Evolutionary conservation across 2,888 invertebrate species (phyloP).

Genomic region (Chymomyza amoena): DNA sequence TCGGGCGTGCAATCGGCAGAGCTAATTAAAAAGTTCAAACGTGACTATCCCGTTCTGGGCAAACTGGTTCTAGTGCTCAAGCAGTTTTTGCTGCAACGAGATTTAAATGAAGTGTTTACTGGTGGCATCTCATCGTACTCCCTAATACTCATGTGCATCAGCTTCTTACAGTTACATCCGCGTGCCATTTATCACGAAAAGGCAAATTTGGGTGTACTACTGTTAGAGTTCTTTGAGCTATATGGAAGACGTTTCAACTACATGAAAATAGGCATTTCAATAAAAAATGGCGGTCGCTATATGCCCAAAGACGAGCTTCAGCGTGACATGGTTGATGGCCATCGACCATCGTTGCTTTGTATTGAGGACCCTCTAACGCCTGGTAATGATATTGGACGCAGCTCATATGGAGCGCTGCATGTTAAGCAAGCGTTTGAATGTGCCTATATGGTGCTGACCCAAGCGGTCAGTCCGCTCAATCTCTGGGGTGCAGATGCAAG

Average conservation of each 20-base stretch:
- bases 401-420: slow-evolving; percentile 88
- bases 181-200: slow-evolving; percentile 85
- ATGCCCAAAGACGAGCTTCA: slow-evolving; percentile 96
- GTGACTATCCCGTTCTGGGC: slow-evolving; percentile 92
- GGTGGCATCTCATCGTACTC: slow-evolving; percentile 99
- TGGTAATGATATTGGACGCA: slow-evolving; percentile 98
- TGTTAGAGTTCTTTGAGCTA: slow-evolving; percentile 98
- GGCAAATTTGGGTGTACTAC: slow-evolving; percentile 93
- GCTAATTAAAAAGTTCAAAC: slow-evolving; percentile 94
- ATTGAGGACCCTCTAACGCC: slow-evolving; percentile 98
- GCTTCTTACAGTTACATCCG: slow-evolving; percentile 96
- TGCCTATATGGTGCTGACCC: slow-evolving; percentile 91
- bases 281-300: slow-evolving; percentile 95
- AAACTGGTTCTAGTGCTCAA: slow-evolving; percentile 98
- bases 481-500: slow-evolving; percentile 81
- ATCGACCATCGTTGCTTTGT: slow-evolving; percentile 94
- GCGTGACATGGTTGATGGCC: slow-evolving; percentile 95
- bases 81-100: slow-evolving; percentile 98
- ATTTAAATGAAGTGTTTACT: slow-evolving; percentile 99
- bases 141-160: slow-evolving; percentile 98
- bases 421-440: slow-evolving; percentile 97
- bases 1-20: slow-evolving; percentile 98
- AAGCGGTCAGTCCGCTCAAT: slow-evolving; percentile 83
- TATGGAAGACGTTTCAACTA: slow-evolving; percentile 98
- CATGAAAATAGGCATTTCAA: slow-evolving; percentile 90